Evolutionary conservation across 2,888 invertebrate genomes (phyloP).

Genomic region (Drosophila merina): DNA sequence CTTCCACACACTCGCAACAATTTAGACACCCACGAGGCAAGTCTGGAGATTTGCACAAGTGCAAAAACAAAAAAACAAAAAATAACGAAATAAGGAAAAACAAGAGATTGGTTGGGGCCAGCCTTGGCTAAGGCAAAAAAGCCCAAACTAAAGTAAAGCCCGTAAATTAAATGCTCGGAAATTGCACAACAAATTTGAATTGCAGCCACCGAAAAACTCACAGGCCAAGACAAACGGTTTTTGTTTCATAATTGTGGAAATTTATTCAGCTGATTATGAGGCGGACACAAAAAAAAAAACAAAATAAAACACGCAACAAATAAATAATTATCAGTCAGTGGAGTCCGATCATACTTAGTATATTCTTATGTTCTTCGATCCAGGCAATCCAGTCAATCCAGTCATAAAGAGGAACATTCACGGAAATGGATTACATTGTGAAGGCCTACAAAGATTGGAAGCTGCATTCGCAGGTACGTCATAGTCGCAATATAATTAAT

Average conservation of each 20-base stretch:
- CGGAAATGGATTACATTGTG: conserved; percentile 83
- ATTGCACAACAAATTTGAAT: conserved; percentile 42
- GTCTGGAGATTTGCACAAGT: conserved; percentile 75
- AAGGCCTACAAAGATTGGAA: conserved; percentile 84
- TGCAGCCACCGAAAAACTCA: conserved; percentile 36
- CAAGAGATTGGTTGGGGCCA: conserved; percentile 22
- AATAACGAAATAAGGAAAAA: conserved; percentile 18
- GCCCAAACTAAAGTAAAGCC: conserved; percentile 41
- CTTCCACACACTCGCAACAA: conserved; percentile 26
- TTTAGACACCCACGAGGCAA: conserved; percentile 35
- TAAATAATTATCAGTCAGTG: conserved; percentile 41
- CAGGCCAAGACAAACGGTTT: conserved; percentile 4
- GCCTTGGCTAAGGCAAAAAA: conserved; percentile 47
- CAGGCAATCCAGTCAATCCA: conserved; percentile 46
- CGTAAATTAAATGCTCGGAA: conserved; percentile 38
- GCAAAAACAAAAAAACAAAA: conserved; percentile 56
- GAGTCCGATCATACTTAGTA: conserved; percentile 28
- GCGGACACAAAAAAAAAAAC: conserved; percentile 15
- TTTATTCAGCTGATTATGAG: conserved; percentile 41
- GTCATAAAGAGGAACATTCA: conserved; percentile 30
- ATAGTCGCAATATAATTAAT: not conserved
- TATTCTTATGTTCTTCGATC: conserved; percentile 50
- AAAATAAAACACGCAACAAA: not conserved
- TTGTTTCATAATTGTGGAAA: conserved; percentile 44
- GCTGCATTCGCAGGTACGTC: conserved; percentile 83